Conservation (phyloP, 2,113 vertebrate genomes). For the Corvus hawaiiensis region DNA sequence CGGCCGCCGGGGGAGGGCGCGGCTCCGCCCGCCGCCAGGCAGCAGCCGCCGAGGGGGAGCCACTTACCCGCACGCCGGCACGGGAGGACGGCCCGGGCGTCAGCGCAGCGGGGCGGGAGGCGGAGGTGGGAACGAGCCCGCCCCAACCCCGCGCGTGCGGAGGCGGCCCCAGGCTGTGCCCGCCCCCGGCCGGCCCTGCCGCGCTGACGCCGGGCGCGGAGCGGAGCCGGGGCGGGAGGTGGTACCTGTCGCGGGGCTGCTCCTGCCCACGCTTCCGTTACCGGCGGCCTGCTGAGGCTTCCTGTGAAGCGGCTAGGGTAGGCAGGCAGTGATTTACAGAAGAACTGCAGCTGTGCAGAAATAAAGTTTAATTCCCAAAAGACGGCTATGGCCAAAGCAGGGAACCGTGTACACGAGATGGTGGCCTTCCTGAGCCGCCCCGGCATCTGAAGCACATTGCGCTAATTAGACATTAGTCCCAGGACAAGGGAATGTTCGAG, state of each 20-base stretch:
- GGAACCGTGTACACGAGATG: accelerated
- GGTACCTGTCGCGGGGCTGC: accelerated
- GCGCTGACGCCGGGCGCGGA: neutral
- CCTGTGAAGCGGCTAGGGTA: accelerated
- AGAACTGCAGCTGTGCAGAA: neutral
- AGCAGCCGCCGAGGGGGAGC: neutral
- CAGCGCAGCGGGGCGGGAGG: neutral
- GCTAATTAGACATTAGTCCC: accelerated
- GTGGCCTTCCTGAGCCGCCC: neutral
- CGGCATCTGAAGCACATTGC: accelerated
- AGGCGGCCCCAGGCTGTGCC: neutral
- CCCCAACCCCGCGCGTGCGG: neutral
- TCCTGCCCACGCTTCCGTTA: accelerated
- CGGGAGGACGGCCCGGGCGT: neutral
- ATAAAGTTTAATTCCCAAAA: neutral
- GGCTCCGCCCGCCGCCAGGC: neutral
- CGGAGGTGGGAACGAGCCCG: neutral
- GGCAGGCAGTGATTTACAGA: neutral
- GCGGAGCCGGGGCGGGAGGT: accelerated
- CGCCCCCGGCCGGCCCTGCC: neutral
- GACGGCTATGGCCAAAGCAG: neutral
- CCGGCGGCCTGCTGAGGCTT: too few species aligned
- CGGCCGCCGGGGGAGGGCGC: neutral
- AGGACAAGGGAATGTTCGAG: neutral
- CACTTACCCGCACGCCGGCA: neutral